These are phyloP conservation scores for Diploscapter pachys DNA, from an alignment of 1,140 invertebrate species.

Conservation along the genomic window DNA sequence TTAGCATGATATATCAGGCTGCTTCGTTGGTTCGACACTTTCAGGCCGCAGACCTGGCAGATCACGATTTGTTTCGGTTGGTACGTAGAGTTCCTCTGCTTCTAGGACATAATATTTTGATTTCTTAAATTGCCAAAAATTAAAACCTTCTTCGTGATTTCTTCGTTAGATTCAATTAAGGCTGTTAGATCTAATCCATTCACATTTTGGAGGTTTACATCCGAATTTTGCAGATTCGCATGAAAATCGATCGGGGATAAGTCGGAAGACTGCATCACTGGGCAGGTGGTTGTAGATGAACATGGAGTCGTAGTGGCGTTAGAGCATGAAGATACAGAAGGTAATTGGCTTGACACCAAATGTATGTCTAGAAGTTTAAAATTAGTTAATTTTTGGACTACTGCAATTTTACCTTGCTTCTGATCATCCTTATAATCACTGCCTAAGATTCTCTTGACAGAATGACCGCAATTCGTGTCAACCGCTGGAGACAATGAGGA, in stretches of 20 bases:
- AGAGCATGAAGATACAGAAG: too few relatives aligned
- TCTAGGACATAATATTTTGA: neutral
- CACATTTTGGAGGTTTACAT: neutral
- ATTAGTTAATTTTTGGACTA: too few relatives aligned
- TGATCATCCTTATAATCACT: too few relatives aligned
- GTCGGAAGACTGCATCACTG: neutral
- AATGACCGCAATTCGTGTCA: neutral
- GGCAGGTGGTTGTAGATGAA: too few relatives aligned
- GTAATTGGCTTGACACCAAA: too few relatives aligned
- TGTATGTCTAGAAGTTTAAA: too few relatives aligned
- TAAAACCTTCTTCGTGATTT: constrained; percentile 2
- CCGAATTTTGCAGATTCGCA: neutral
- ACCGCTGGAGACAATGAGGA: constrained; percentile 1
- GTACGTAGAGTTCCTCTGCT: neutral
- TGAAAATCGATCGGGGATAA: neutral
- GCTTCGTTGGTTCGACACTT: constrained; percentile 35
- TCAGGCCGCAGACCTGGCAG: constrained; percentile 27
- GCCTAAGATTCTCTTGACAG: too few relatives aligned
- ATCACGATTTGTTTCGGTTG: constrained; percentile 18
- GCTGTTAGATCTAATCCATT: neutral
- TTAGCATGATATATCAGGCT: constrained; percentile 40
- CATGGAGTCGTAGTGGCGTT: too few relatives aligned
- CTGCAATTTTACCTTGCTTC: too few relatives aligned
- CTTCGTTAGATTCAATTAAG: neutral
- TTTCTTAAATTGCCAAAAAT: neutral